Percentiles rank a stretch among this genome's conserved stretches.
Conservation (phyloP, 2,888 invertebrate species). For the Amphiduros pacificus region DNA sequence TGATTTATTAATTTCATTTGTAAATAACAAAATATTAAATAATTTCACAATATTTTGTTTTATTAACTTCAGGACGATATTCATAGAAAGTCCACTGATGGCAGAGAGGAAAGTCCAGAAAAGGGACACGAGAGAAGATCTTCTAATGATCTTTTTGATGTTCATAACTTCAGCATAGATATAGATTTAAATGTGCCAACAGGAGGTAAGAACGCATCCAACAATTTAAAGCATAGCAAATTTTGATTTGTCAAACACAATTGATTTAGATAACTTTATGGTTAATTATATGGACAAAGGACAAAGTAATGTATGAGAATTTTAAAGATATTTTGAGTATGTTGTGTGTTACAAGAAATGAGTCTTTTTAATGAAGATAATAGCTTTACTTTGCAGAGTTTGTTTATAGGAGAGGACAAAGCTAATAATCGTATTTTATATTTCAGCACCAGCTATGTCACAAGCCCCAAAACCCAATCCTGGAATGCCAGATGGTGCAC, state of each 20-base stretch:
- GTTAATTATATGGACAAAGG: too few relatives aligned
- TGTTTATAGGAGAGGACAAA: not conserved
- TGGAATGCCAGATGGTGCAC: constrained; percentile 12
- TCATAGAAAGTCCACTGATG: not conserved
- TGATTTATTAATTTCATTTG: not conserved
- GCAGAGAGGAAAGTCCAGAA: too few relatives aligned
- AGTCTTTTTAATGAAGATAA: not conserved
- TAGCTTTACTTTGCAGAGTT: not conserved
- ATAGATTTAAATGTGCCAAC: constrained; percentile 71
- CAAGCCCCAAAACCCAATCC: constrained; percentile 1
- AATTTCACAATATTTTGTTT: not conserved
- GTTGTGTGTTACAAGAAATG: not conserved
- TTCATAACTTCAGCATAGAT: constrained; percentile 93
- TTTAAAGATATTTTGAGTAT: not conserved
- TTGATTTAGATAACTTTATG: not conserved
- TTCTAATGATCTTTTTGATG: constrained; percentile 63
- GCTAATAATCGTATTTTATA: not conserved
- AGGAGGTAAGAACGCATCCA: too few relatives aligned
- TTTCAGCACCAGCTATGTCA: constrained; percentile 3
- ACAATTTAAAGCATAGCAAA: not conserved
- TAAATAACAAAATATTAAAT: not conserved
- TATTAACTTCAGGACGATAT: not conserved
- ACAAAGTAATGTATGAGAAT: not conserved
- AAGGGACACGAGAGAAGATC: constrained; percentile 3
- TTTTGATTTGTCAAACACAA: not conserved